Conservation (phyloP, 2,113 vertebrate genomes). For the Anarrhichthys ocellatus region DNA sequence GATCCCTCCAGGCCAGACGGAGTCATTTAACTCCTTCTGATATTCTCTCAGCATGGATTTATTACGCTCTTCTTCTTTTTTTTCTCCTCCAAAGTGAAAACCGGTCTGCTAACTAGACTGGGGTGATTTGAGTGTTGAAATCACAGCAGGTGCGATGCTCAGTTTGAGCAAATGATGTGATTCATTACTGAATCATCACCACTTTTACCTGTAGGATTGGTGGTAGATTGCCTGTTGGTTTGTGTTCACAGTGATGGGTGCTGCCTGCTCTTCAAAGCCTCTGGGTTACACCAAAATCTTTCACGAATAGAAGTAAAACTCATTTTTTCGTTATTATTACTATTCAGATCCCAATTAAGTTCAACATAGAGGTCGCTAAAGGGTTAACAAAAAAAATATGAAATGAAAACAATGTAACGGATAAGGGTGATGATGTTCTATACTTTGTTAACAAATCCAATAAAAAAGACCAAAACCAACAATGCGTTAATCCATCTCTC, state of each 20-base stretch:
- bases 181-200: slow-evolving; percentile 18
- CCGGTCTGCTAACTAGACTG: slow-evolving; percentile 52
- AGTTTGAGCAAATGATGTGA: slow-evolving; percentile 48
- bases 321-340: neutral
- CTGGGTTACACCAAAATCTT: neutral
- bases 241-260: slow-evolving; percentile 2
- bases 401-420: neutral
- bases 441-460: slow-evolving; percentile 7
- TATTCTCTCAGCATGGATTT: slow-evolving; percentile 67
- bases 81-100: slow-evolving; percentile 42
- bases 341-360: neutral
- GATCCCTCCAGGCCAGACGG: slow-evolving; percentile 72
- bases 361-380: neutral
- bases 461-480: slow-evolving; percentile 1
- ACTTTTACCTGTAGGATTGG: slow-evolving; percentile 15
- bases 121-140: slow-evolving; percentile 53
- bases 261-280: slow-evolving; percentile 6
- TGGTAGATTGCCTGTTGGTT: slow-evolving; percentile 11
- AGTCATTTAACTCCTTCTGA: slow-evolving; percentile 72
- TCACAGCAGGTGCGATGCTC: slow-evolving; percentile 41
- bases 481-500: neutral
- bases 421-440: neutral
- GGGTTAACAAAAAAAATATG: neutral
- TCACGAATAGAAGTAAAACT: neutral
- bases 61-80: slow-evolving; percentile 40